Base-by-base conservation (phyloP, 2,888 invertebrate species). In the Clanis bilineata region DNA sequence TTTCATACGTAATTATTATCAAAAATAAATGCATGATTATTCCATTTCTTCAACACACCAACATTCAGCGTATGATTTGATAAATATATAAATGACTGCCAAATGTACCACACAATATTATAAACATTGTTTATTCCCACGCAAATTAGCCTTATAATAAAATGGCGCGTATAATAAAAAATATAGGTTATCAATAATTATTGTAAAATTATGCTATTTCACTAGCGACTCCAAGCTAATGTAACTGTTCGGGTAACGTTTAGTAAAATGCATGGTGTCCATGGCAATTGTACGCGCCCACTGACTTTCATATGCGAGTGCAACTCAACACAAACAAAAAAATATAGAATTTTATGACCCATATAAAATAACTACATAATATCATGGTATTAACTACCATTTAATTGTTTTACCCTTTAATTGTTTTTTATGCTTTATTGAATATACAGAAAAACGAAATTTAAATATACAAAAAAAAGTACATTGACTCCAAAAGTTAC, bases 141-240 rank as follows among this genome's bases (percentile, higher is more conserved):
- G 47, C 38, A 59, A 39, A 25, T 60, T n/a, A 45, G 43, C 43
- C 65, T 64, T 62, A 64, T 51, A 54, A 60, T 61, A 61, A 57
- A 56, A 63, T 63, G 64, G 62, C 66, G 61, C 54, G 44, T 58
- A 57, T 44, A 61, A 32, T 60, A 57, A 61, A n/a, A 45, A 61
- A 55, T 57, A 45, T 45, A 45, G 44, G 18, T 57, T 45, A 45
- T 45, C 15, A 45, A 45, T 45, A 57, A 57, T 57, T 36, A 78
- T 77, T 82, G 81, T 84, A 82, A 83, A 80, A 83, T 82, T 82
- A 86, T 82, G 83, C 79, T 86, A 84, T 82, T 73, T 22, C 80
- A 80, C 87, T 86, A 87, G 88, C 88, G 86, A 83, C 83, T 82
- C 85, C 81, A 86, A 84, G 81, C 85, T 85, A 79, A 80, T 80